Base-by-base conservation (phyloP, 2,113 vertebrate genomes). In the Barnardius zonarius region DNA sequence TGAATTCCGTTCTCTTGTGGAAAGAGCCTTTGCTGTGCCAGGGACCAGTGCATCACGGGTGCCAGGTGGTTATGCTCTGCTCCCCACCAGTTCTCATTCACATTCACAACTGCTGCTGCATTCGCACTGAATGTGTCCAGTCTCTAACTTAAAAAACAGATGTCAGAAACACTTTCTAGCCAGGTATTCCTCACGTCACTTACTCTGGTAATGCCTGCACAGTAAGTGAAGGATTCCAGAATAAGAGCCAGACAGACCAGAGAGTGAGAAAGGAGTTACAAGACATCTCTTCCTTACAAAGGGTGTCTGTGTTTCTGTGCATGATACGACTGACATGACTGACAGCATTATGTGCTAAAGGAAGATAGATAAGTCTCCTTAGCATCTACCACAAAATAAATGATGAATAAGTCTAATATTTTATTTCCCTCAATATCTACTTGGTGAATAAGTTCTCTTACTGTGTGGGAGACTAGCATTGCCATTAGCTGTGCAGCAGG, bases 111-210 rank as follows among this genome's bases (percentile, higher is more conserved):
- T 59, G 75, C 87, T 91, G 44, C 67, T 37, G 49, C 8, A 2
- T 31, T 37, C 33, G 9, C 39, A 14, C 73, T 16, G 44, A 67
- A 15, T 1, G 0, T 48, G 64, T 54, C n/a, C 67, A 20, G 7
- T 28, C 43, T 33, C 43, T 39, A 46, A 52, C 66, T 67, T 86
- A n/a, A 78, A 80, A 86, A 75, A 11, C 35, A 83, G 39, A 82
- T 88, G 83, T 83, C 62, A 86, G 28, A 85, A 93, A 18, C 31
- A 17, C 23, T 67, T 82, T 57, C 35, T 61, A 62, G 61, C 51
- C 90, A 95, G 83, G 48, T 88, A 73, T 94, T 78, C 52, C 25
- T 84, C 91, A 87, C 57, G 37, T 82, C 86, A 66, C 73, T 92
- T 84, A n/a, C 62, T 90, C 16, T 79, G n/a, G 11, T 83, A 86